A percentile compares a stretch with the other conserved stretches of the same genome.
These are phyloP conservation scores for Muscicapa adusta DNA, from an alignment of 2,113 vertebrate genomes.

Conservation along the genomic window DNA sequence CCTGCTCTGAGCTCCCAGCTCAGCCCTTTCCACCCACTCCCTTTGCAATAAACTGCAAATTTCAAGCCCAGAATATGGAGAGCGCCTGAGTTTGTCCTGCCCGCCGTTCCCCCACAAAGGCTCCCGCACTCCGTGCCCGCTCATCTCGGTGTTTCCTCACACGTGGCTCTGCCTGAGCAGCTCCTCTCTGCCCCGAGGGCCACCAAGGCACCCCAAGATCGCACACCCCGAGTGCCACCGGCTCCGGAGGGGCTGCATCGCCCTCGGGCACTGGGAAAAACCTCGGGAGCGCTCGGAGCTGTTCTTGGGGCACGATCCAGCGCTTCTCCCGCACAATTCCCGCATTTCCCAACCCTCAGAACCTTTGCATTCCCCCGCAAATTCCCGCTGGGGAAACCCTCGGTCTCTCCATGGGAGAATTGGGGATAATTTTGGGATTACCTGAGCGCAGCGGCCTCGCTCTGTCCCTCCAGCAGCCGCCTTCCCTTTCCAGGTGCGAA, in stretches of 20 bases:
- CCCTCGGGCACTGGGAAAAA: neutral
- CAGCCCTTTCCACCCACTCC: too few relatives aligned
- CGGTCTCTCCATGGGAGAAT: accelerated
- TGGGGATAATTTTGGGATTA: accelerated
- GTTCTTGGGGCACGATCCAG: accelerated
- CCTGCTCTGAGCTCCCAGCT: too few relatives aligned
- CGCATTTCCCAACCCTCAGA: neutral
- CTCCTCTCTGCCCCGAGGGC: neutral
- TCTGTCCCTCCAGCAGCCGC: neutral
- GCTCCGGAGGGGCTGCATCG: neutral
- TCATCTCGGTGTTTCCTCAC: accelerated
- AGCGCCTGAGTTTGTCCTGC: too few relatives aligned
- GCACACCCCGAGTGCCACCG: accelerated
- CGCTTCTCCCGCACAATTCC: accelerated
- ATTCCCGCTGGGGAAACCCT: accelerated
- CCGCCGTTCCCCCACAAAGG: too few relatives aligned
- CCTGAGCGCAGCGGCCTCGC: neutral
- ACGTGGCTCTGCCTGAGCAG: neutral
- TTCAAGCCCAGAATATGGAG: too few relatives aligned
- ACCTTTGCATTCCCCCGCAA: accelerated
- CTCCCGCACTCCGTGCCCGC: accelerated
- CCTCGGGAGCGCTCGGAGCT: accelerated
- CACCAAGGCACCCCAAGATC: accelerated
- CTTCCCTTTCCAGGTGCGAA: neutral
- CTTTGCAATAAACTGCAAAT: too few relatives aligned